Evolutionary conservation across 64 coral and sea anemone species (phyloP), one percentile per base, ranked within the genome.

Genomic region (Montipora efflorescens): DNA sequence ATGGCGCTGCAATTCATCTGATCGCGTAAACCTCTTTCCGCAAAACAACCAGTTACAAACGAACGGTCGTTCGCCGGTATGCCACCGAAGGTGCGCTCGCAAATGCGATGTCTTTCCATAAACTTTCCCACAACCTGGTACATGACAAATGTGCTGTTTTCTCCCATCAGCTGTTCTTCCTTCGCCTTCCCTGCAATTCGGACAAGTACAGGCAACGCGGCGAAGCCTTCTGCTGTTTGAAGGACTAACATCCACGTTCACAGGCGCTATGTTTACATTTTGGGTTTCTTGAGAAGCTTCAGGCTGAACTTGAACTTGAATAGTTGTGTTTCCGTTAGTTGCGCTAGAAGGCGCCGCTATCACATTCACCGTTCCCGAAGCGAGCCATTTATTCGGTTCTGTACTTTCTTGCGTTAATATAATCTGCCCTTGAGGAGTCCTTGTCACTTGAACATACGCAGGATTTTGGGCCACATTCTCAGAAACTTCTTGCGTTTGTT

Each of bases 41-140:
- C 98, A 99, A 83, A 99, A 99, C 76, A 99, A 51, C 98, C 98
- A 99, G 20, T 99, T 99, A 48, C 98, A 99, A 11, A 96, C 90
- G 59, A 99, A 99, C 0, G 98, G 98, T 71, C 98, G 86, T 78
- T 99, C 98, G 16, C 98, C 98, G 5, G 98, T 94, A 88, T 99
- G 98, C 98, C 98, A 99, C 12, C 98, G 92, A 68, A 99, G 90
- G 81, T 99, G 98, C 21, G 98, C 98, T 93, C 98, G 89, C 66
- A 99, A 90, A 82, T 99, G 98, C 23, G 98, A 99, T 4, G 98
- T 99, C 67, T 99, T 99, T 0, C 98, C 98, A 84, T 99, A 99
- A 23, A 96, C 95, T 77, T 99, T 99, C 16, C 98, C 98, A 74
- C 98, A 99, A 47, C 98, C 98, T 76, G 92, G 95, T 77, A 99